Percentiles rank a stretch among this genome's conserved stretches.
phyloP scores from a whole-genome alignment of 2,113 vertebrate genomes.

The Cochlearius cochlearius region DNA sequence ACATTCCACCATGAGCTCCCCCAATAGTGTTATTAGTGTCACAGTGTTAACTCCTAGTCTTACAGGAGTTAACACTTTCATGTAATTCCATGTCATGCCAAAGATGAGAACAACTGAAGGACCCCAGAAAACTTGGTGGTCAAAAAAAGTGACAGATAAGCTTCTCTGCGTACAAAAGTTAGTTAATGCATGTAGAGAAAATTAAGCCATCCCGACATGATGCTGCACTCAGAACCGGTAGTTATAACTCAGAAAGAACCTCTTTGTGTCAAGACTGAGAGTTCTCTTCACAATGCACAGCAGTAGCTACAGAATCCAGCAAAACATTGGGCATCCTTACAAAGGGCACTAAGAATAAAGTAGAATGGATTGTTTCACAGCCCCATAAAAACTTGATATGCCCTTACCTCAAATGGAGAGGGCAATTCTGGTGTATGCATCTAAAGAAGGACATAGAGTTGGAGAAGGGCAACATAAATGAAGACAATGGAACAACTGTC shows the following conservation, averaged over 20 bases:
- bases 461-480: neutral
- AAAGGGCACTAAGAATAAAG: neutral
- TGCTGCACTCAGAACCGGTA: neutral
- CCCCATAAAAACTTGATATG: neutral
- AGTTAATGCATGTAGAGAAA: neutral
- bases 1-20: neutral
- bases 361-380: neutral
- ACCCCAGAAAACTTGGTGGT: neutral
- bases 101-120: neutral
- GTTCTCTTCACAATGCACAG: neutral
- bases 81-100: neutral
- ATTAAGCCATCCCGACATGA: neutral
- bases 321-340: neutral
- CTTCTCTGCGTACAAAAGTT: neutral
- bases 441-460: neutral
- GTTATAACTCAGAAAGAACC: neutral
- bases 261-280: neutral
- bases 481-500: neutral
- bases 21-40: neutral
- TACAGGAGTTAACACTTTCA: neutral
- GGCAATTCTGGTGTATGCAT: neutral
- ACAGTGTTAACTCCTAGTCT: neutral
- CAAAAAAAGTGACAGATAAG: neutral
- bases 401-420: neutral
- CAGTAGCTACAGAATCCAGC: neutral